These are phyloP conservation scores for Pygoscelis antarcticus DNA, from an alignment of 2,113 vertebrate genomes.

Conservation along the genomic window DNA sequence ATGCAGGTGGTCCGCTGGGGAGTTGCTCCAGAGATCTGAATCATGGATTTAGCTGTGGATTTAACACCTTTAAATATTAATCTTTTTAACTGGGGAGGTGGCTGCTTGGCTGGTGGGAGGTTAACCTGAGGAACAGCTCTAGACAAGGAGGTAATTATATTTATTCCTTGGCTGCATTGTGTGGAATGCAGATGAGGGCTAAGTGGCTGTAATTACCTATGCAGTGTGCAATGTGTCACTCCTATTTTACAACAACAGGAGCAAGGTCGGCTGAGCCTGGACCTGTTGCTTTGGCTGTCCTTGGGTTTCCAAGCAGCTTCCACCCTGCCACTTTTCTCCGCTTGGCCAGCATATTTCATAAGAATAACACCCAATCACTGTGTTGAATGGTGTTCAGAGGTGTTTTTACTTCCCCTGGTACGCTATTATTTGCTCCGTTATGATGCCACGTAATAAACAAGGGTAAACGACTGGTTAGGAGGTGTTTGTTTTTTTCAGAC, in stretches of 20 bases:
- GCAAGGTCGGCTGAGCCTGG: neutral
- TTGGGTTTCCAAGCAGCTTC: neutral
- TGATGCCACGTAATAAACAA: neutral
- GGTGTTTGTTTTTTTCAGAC: neutral
- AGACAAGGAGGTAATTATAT: constrained; percentile 2
- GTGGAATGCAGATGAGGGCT: constrained; percentile 38
- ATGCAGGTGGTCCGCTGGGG: neutral
- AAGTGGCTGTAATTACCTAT: constrained; percentile 5
- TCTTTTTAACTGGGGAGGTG: neutral
- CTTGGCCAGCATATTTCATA: neutral
- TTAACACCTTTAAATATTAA: neutral
- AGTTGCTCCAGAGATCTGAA: neutral
- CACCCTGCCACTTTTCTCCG: neutral
- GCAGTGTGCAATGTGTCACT: neutral
- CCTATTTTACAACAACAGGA: neutral
- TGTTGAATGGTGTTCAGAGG: neutral
- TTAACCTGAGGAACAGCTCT: constrained; percentile 9
- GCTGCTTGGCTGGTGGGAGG: neutral
- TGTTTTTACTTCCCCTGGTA: neutral
- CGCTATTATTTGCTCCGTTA: neutral
- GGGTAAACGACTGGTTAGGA: neutral
- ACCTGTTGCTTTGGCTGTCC: neutral
- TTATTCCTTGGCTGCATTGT: constrained; percentile 21
- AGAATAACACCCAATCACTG: neutral
- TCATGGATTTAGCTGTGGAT: neutral